phyloP scores from a whole-genome alignment of 1,140 invertebrate species.

The Ericerus pela region DNA sequence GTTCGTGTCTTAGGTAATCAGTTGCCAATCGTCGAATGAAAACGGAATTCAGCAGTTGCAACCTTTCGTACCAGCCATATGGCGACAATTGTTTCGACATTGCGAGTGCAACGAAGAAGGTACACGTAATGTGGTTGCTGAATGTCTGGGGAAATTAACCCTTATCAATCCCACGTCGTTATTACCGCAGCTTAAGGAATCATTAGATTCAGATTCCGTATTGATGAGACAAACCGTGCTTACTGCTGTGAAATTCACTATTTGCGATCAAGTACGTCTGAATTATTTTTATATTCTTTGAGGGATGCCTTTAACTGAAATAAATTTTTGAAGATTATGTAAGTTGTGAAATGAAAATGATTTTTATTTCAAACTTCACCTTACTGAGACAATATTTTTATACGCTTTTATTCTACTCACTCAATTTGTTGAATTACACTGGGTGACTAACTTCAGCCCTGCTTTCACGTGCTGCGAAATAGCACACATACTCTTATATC shows the following conservation, averaged over 20 bases:
- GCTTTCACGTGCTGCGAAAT: no score
- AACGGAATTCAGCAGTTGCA: slow-evolving; percentile 61
- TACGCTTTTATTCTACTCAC: no score
- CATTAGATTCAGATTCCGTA: slow-evolving; percentile 59
- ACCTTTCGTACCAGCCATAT: slow-evolving; percentile 77
- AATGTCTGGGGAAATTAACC: slow-evolving; percentile 93
- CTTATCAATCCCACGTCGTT: slow-evolving; percentile 78
- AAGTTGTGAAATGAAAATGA: no score
- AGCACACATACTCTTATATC: no score
- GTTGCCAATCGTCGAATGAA: slow-evolving; percentile 63
- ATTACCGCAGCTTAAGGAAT: slow-evolving; percentile 60
- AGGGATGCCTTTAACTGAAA: no score
- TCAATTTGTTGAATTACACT: no score
- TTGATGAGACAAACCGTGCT: slow-evolving; percentile 92
- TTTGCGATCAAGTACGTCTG: slow-evolving; percentile 83
- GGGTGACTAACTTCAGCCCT: no score
- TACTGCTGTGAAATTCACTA: slow-evolving; percentile 95
- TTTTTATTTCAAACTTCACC: no score
- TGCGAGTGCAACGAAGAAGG: slow-evolving; percentile 94
- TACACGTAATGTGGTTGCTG: slow-evolving; percentile 93
- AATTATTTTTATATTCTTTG: no score
- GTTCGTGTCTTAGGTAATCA: slow-evolving; percentile 51
- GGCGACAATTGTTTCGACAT: slow-evolving; percentile 77
- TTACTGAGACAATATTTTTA: no score
- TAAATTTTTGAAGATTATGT: no score